Evolutionary conservation across 1,140 invertebrate genomes (phyloP).

Genomic region (Hirudo medicinalis): DNA sequence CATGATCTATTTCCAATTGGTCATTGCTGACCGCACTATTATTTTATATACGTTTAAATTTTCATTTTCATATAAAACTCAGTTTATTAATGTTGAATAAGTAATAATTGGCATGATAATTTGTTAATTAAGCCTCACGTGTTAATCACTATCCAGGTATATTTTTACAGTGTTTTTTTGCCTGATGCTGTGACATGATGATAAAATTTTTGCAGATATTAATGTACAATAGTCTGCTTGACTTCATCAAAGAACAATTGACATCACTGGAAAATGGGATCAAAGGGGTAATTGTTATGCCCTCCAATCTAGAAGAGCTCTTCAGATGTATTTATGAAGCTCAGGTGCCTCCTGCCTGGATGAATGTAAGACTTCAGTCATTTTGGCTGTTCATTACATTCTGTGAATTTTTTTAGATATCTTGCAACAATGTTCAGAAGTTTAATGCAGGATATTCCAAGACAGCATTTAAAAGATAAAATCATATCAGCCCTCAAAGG

Average conservation of each 20-base stretch:
- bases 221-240: constrained; percentile 50
- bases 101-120: too few species aligned
- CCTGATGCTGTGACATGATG: background rate
- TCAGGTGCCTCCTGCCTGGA: constrained; percentile 59
- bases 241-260: constrained; percentile 46
- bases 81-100: too few species aligned
- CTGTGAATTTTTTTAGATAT: too few species aligned
- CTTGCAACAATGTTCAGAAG: too few species aligned
- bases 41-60: too few species aligned
- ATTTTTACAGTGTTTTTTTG: background rate
- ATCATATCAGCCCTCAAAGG: too few species aligned
- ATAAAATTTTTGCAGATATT: constrained; percentile 38
- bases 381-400: background rate
- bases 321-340: constrained; percentile 64
- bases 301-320: constrained; percentile 62
- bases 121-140: background rate
- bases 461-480: too few species aligned
- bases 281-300: constrained; percentile 68
- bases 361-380: constrained; percentile 39
- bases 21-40: too few species aligned
- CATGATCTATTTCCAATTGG: too few species aligned
- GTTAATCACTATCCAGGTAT: background rate
- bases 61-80: too few species aligned
- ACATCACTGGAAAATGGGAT: constrained; percentile 61
- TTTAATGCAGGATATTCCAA: too few species aligned